Evolutionary conservation across 2,888 invertebrate genomes (phyloP).

Genomic region (Xanthia icteritia): DNA sequence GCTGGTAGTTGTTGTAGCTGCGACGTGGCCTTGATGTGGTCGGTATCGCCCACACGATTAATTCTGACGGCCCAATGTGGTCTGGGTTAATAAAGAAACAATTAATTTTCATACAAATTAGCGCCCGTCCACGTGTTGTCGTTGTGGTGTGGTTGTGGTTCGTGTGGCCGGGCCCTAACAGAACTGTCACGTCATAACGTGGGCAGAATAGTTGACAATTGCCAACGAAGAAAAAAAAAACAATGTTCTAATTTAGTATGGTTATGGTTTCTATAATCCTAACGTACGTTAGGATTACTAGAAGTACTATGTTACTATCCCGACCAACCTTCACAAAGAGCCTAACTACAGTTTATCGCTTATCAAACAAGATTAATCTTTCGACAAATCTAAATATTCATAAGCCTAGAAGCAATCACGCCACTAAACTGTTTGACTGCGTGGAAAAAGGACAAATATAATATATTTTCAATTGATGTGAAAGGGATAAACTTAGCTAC

Average conservation of each 20-base stretch:
- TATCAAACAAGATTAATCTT: conserved; percentile 43
- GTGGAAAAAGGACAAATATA: conserved; percentile 85
- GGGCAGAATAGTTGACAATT: no score
- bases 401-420: conserved; percentile 79
- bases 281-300: no score
- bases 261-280: not conserved
- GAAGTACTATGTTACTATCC: not conserved
- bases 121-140: no score
- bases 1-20: not conserved
- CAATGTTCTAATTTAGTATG: not conserved
- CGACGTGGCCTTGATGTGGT: no score
- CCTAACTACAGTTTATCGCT: conserved; percentile 34
- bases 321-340: not conserved
- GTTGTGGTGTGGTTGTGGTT: no score
- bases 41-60: no score
- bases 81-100: no score
- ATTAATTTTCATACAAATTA: no score
- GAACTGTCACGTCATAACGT: no score
- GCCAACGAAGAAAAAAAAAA: not conserved
- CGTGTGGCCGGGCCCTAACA: no score
- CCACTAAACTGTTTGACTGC: conserved; percentile 86
- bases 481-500: conserved; percentile 88
- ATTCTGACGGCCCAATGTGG: no score
- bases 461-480: conserved; percentile 85
- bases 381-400: conserved; percentile 69